These are phyloP conservation scores for Nylanderia fulva DNA, from an alignment of 1,140 invertebrate genomes.

Conservation along the genomic window DNA sequence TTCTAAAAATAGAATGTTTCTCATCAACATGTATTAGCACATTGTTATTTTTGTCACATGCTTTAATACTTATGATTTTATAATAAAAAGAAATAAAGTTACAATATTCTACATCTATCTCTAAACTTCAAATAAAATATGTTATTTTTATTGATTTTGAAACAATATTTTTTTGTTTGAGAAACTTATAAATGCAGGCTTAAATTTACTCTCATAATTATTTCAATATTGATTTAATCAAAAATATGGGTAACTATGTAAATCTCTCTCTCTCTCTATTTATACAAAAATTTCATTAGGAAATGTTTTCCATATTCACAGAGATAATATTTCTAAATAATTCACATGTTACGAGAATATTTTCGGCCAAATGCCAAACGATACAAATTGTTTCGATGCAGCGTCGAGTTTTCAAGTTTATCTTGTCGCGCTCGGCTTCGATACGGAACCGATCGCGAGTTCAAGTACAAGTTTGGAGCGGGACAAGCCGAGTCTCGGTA, in stretches of 20 bases:
- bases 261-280: too few relatives aligned
- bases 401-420: constrained; percentile 51
- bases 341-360: not conserved
- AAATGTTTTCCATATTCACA: not conserved
- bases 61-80: not conserved
- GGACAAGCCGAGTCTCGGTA: constrained; percentile 41
- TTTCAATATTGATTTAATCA: not conserved
- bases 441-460: constrained; percentile 47
- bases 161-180: not conserved
- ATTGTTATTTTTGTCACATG: not conserved
- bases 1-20: not conserved
- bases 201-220: not conserved
- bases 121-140: not conserved
- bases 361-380: not conserved
- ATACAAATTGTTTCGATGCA: not conserved
- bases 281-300: not conserved
- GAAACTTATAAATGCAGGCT: not conserved
- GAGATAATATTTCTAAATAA: not conserved
- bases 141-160: not conserved
- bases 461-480: constrained; percentile 24
- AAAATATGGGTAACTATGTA: not conserved
- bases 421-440: constrained; percentile 25
- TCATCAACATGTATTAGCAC: not conserved
- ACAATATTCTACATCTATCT: not conserved
- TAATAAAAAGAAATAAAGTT: not conserved